A percentile compares a stretch with the other conserved stretches of the same genome.
phyloP scores from a whole-genome alignment of 2,888 invertebrate genomes.

The Tenthredo scrophulariae region DNA sequence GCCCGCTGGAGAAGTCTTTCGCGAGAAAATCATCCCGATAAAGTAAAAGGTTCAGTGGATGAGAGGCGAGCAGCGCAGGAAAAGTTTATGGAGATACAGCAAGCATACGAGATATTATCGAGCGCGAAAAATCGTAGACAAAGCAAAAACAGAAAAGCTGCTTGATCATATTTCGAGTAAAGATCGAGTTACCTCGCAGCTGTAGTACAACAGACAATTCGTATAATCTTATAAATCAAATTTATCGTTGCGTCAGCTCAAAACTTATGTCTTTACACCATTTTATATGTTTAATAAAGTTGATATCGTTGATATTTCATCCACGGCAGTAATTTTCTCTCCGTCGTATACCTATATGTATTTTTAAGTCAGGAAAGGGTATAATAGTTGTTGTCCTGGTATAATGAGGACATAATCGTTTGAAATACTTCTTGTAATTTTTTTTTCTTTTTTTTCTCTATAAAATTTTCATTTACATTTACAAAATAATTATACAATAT shows the following conservation, averaged over 20 bases:
- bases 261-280: background rate
- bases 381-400: no score
- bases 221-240: background rate
- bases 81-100: constrained; percentile 94
- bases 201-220: background rate
- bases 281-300: background rate
- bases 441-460: background rate
- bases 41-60: constrained; percentile 86
- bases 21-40: constrained; percentile 94
- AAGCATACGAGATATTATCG: constrained; percentile 94
- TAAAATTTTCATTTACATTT: constrained; percentile 44
- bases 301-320: background rate
- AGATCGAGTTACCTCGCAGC: background rate
- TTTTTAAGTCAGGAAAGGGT: background rate
- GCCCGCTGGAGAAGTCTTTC: constrained; percentile 90
- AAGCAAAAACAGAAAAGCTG: constrained; percentile 86
- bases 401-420: background rate
- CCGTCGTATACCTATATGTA: no score
- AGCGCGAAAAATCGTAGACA: constrained; percentile 89
- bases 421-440: constrained; percentile 20
- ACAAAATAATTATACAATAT: constrained; percentile 40
- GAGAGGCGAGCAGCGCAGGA: constrained; percentile 88
- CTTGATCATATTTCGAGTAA: constrained; percentile 51
- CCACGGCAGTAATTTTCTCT: background rate
- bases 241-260: background rate